Conservation (phyloP, 2,797 vertebrate genomes). For the Fundulus diaphanus region DNA sequence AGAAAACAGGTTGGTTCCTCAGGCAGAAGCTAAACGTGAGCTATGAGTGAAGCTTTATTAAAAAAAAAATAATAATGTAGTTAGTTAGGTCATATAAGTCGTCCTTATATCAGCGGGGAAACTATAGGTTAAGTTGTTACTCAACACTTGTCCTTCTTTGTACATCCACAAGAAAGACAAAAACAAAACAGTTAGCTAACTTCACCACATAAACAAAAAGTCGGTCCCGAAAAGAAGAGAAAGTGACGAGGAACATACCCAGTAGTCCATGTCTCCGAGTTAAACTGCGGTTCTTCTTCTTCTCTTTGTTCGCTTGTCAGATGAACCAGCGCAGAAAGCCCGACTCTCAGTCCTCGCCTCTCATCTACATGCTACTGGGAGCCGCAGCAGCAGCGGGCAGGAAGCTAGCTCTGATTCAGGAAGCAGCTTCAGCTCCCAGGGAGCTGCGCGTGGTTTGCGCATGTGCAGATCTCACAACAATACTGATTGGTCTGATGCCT, state of each 20-base stretch:
- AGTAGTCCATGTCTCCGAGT: conserved; percentile 78
- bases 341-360: conserved; percentile 38
- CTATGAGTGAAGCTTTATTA: neutral
- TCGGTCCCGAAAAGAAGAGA: conserved; percentile 19
- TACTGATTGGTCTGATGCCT: rapidly evolving
- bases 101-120: neutral
- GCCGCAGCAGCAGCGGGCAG: conserved; percentile 12
- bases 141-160: neutral
- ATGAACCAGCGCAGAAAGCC: conserved; percentile 54
- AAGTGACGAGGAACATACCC: conserved; percentile 70
- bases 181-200: conserved; percentile 26
- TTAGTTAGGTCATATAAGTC: neutral
- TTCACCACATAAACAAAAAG: conserved; percentile 53
- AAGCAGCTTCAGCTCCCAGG: conserved; percentile 52
- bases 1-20: neutral
- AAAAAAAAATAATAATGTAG: neutral
- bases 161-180: neutral
- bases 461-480: conserved; percentile 43
- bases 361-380: conserved; percentile 71
- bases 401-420: conserved; percentile 71
- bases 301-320: conserved; percentile 29
- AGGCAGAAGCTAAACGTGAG: neutral
- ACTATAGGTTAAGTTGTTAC: neutral
- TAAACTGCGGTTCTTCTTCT: conserved; percentile 27
- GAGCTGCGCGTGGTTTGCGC: conserved; percentile 23